phyloP scores from a whole-genome alignment of 1,140 invertebrate species.

The Ptiloglossa arizonensis region DNA sequence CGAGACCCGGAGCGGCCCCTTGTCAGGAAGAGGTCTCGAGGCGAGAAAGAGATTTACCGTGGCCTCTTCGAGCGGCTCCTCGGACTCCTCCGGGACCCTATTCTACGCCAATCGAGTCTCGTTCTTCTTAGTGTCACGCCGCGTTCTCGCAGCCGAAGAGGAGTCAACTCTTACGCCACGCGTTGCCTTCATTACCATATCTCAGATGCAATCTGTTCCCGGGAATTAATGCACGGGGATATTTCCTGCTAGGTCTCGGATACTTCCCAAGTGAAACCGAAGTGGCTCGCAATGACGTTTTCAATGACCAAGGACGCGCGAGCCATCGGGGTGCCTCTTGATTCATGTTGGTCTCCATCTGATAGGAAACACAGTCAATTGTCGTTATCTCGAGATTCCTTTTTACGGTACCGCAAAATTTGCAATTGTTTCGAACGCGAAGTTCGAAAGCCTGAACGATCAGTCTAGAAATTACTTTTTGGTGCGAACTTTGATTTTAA shows the following conservation, averaged over 20 bases:
- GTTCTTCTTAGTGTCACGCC: slow-evolving; percentile 80
- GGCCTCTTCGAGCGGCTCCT: slow-evolving; percentile 58
- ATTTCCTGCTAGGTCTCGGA: slow-evolving; percentile 73
- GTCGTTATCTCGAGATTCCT: neutral
- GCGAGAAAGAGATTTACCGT: slow-evolving; percentile 80
- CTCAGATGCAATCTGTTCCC: slow-evolving; percentile 79
- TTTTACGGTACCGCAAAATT: neutral
- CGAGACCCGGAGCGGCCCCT: slow-evolving; percentile 53
- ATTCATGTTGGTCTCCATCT: neutral
- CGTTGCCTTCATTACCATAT: slow-evolving; percentile 82
- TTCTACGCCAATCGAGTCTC: slow-evolving; percentile 78
- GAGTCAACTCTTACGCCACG: slow-evolving; percentile 78
- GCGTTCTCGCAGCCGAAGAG: slow-evolving; percentile 63
- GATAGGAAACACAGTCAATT: neutral
- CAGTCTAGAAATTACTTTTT: no score
- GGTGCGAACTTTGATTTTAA: no score
- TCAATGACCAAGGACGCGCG: slow-evolving; percentile 17
- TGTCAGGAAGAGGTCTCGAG: slow-evolving; percentile 73
- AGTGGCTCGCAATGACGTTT: slow-evolving; percentile 22
- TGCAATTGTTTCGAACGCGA: no score
- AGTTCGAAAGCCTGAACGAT: no score
- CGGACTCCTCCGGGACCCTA: slow-evolving; percentile 70
- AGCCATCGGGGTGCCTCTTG: no score
- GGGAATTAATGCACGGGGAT: slow-evolving; percentile 79
- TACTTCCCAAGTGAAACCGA: slow-evolving; percentile 62